phyloP scores from a whole-genome alignment of 2,888 invertebrate species.

The Baronia brevicornis region DNA sequence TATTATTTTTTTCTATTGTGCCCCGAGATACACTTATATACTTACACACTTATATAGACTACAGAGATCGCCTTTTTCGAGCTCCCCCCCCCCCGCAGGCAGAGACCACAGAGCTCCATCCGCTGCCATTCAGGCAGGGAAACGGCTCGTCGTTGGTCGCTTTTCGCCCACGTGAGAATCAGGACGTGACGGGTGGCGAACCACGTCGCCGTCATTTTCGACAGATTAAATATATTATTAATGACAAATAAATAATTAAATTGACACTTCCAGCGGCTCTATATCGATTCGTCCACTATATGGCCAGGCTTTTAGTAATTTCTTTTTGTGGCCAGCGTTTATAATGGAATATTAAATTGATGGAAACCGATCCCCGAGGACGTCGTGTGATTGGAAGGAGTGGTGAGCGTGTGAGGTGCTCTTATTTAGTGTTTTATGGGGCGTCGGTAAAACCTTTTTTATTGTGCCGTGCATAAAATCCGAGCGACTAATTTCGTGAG shows the following conservation, averaged over 20 bases:
- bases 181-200: too few species aligned
- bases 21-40: too few species aligned
- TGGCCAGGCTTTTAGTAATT: conserved; percentile 20
- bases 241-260: background rate
- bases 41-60: too few species aligned
- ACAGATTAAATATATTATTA: too few species aligned
- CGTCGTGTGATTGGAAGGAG: conserved; percentile 19
- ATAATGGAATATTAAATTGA: conserved; percentile 31
- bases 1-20: conserved; percentile 9
- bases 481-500: too few species aligned
- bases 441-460: conserved; percentile 8
- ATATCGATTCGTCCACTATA: conserved; percentile 8
- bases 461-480: conserved; percentile 3
- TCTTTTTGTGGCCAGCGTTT: conserved; percentile 23
- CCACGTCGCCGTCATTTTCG: too few species aligned
- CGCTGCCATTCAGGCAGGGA: too few species aligned
- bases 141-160: too few species aligned
- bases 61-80: too few species aligned
- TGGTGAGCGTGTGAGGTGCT: conserved; percentile 12
- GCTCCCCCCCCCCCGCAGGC: too few species aligned
- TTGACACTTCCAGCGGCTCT: conserved; percentile 5
- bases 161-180: too few species aligned
- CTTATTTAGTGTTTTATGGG: conserved; percentile 12
- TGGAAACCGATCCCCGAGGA: conserved; percentile 23
- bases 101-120: too few species aligned